phyloP scores from a whole-genome alignment of 2,888 invertebrate species.

The Mythimna impura region DNA sequence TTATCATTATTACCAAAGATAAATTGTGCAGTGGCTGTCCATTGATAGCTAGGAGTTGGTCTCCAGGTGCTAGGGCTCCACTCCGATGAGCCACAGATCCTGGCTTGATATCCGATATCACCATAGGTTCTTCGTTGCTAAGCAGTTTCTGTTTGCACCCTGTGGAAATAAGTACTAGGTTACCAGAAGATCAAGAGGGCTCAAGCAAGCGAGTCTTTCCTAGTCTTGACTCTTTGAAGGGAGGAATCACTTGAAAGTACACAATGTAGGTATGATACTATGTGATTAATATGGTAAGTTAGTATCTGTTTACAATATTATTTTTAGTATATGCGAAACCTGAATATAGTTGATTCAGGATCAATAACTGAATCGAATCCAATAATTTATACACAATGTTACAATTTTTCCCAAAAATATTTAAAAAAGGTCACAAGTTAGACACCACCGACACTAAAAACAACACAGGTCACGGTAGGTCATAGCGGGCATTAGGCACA shows the following conservation, averaged over 20 bases:
- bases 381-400: too few relatives aligned
- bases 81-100: conserved; percentile 97
- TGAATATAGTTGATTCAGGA: too few relatives aligned
- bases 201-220: neutral
- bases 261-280: neutral
- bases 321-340: too few relatives aligned
- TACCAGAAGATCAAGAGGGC: neutral
- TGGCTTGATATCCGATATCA: conserved; percentile 96
- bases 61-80: conserved; percentile 96
- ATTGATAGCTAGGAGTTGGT: conserved; percentile 96
- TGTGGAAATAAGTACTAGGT: conserved; percentile 58
- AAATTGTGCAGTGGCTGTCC: conserved; percentile 94
- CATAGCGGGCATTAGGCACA: too few relatives aligned
- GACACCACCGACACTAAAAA: too few relatives aligned
- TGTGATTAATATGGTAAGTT: conserved; percentile 35
- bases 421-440: too few relatives aligned
- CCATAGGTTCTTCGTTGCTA: conserved; percentile 93
- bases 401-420: too few relatives aligned
- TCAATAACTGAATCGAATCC: too few relatives aligned
- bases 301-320: conserved; percentile 7
- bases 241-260: neutral
- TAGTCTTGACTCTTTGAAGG: neutral
- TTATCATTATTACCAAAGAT: conserved; percentile 87
- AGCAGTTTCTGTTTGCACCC: conserved; percentile 87
- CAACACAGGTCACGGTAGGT: too few relatives aligned